These are phyloP conservation scores for Latrodectus hesperus DNA, from an alignment of 2,888 invertebrate genomes.

Conservation along the genomic window DNA sequence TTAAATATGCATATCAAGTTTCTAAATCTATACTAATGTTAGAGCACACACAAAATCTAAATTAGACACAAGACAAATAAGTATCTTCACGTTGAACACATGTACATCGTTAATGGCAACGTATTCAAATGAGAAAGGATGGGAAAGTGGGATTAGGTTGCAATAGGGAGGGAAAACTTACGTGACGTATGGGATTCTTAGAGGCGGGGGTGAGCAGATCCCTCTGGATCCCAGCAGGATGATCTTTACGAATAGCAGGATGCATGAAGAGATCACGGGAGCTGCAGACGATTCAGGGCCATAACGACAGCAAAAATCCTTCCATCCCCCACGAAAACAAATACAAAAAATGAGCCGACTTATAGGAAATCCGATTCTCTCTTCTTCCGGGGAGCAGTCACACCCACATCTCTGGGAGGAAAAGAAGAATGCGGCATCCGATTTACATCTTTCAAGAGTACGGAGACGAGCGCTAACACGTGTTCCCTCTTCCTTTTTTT, in stretches of 20 bases:
- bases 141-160: no score
- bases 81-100: no score
- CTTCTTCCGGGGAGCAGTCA: slow-evolving; percentile 22
- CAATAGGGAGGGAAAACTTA: slow-evolving; percentile 26
- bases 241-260: slow-evolving; percentile 38
- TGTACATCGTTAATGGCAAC: no score
- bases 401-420: slow-evolving; percentile 36
- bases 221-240: slow-evolving; percentile 46
- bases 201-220: slow-evolving; percentile 45
- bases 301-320: slow-evolving; percentile 18
- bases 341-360: neutral
- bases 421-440: slow-evolving; percentile 38
- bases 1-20: no score
- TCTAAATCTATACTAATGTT: no score
- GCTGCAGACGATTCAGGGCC: slow-evolving; percentile 32
- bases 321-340: neutral
- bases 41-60: no score
- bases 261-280: slow-evolving; percentile 60
- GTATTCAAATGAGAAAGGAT: no score
- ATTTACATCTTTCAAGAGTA: slow-evolving; percentile 41
- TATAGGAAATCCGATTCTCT: neutral
- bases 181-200: slow-evolving; percentile 48
- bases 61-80: no score
- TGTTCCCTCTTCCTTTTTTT: slow-evolving; percentile 7
- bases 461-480: slow-evolving; percentile 22